These are phyloP conservation scores for Heliconius hermathena DNA, from an alignment of 1,140 invertebrate genomes.

Conservation along the genomic window DNA sequence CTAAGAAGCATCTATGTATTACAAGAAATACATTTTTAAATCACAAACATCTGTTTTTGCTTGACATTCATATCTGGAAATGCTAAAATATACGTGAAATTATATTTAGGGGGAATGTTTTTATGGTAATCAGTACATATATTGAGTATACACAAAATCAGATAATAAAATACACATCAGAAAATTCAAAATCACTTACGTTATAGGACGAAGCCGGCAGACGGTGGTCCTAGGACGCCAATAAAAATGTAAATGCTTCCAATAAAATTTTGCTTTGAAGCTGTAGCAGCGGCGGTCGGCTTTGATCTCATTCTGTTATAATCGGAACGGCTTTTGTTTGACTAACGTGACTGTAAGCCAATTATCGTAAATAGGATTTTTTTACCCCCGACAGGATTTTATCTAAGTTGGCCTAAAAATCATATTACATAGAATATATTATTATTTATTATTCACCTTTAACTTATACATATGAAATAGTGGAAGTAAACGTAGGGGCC, in stretches of 20 bases:
- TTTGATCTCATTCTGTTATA: slow-evolving; percentile 73
- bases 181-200: slow-evolving; percentile 82
- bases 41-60: background rate
- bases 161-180: slow-evolving; percentile 81
- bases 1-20: background rate
- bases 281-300: slow-evolving; percentile 57
- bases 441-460: background rate
- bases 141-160: slow-evolving; percentile 75
- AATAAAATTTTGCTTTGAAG: slow-evolving; percentile 81
- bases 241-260: slow-evolving; percentile 80
- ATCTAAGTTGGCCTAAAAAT: background rate
- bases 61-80: background rate
- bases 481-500: no score
- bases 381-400: slow-evolving; percentile 32
- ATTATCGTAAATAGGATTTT: slow-evolving; percentile 50
- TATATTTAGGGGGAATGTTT: slow-evolving; percentile 53
- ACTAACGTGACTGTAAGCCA: slow-evolving; percentile 46
- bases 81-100: slow-evolving; percentile 24
- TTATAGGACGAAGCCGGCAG: slow-evolving; percentile 67
- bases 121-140: slow-evolving; percentile 68
- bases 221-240: slow-evolving; percentile 74
- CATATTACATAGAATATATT: background rate
- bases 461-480: background rate
- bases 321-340: slow-evolving; percentile 62
- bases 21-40: background rate